Base-by-base conservation (phyloP, 2,888 invertebrate genomes). In the Seira ritae region DNA sequence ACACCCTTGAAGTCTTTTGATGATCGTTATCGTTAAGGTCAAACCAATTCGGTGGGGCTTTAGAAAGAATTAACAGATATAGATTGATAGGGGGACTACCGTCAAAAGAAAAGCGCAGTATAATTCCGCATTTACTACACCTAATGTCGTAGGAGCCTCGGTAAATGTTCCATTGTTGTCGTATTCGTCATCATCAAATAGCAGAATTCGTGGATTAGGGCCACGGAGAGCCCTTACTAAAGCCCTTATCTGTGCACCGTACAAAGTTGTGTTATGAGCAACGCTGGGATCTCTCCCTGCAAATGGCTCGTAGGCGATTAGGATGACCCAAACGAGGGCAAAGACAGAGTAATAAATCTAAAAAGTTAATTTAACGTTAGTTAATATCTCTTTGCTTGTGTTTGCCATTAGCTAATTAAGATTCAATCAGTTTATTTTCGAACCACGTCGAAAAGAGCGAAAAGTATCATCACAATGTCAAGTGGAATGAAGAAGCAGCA, bases 381-480 rank as follows among this genome's bases (percentile, higher is more conserved):
- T n/a, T n/a, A n/a, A n/a, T n/a, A n/a, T n/a, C n/a, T n/a, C n/a
- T n/a, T n/a, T n/a, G n/a, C n/a, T n/a, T n/a, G n/a, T n/a, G n/a
- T n/a, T n/a, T n/a, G n/a, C n/a, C n/a, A n/a, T n/a, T n/a, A n/a
- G n/a, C n/a, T n/a, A n/a, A n/a, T n/a, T n/a, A n/a, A n/a, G 2
- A 69, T 10, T 12, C 50, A 19, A 19, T 1, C 2, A 31, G 15
- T 68, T 4, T 12, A 69, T 15, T 17, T 66, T 10, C 55, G n/a
- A 42, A 74, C 80, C 1, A 80, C 74, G 20, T 80, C 80, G 42
- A 74, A 19, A n/a, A 80, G 19, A 3, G 73, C 80, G 23, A 80
- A 69, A 19, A 73, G 69, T 74, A 69, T 42, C 80, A 80, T 80
- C 17, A 62, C 80, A 46, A 80, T 80, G 15, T 80, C 80, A n/a